Percentiles rank a stretch among this genome's conserved stretches.
Conservation (phyloP, 2,888 invertebrate species). For the Odontocerum albicorne region DNA sequence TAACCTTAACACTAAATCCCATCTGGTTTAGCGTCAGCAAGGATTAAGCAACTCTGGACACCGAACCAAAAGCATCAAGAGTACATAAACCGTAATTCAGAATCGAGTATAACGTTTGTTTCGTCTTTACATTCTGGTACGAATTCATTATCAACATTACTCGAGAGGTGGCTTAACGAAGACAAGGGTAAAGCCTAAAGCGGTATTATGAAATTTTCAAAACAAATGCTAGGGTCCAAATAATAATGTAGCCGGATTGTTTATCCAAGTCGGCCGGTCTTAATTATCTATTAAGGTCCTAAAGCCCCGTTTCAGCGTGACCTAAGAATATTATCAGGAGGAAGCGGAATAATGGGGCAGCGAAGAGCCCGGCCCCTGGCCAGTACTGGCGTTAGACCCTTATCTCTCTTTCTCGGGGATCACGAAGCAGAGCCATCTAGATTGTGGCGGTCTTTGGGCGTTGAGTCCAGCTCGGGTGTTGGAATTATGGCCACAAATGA, state of each 20-base stretch:
- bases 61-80: neutral
- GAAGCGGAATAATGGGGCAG: conserved; percentile 17
- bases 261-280: conserved; percentile 27
- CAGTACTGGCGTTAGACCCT: conserved; percentile 26
- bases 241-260: conserved; percentile 30
- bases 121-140: no score
- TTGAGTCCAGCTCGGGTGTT: no score
- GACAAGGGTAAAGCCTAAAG: neutral
- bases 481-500: no score
- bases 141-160: no score
- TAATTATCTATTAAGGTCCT: conserved; percentile 34
- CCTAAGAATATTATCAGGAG: conserved; percentile 32
- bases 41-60: neutral
- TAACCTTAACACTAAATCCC: no score
- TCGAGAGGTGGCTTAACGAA: no score
- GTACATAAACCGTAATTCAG: no score
- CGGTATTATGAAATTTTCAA: conserved; percentile 25
- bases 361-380: conserved; percentile 9
- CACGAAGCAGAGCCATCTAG: conserved; percentile 13
- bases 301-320: conserved; percentile 23
- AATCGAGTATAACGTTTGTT: no score
- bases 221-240: conserved; percentile 24
- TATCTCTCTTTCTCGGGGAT: conserved; percentile 29
- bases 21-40: no score
- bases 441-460: no score